Evolutionary conservation across 2,113 vertebrate genomes (phyloP).

Genomic region (Peromyscus maniculatus): DNA sequence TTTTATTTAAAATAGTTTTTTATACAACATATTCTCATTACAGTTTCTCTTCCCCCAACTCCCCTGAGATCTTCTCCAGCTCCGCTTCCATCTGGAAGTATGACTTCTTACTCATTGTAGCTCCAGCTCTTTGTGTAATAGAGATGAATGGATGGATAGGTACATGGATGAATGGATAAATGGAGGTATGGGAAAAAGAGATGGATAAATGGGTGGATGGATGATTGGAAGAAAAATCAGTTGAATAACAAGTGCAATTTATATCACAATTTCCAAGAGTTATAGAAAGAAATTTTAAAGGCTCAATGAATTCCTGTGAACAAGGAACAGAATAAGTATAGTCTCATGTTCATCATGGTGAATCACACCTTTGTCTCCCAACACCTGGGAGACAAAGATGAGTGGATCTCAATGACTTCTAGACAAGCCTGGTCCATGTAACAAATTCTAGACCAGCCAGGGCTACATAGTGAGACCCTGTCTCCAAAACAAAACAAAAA

Average conservation of each 20-base stretch:
- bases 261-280: not conserved
- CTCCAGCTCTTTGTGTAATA: not conserved
- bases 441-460: not conserved
- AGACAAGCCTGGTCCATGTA: not conserved
- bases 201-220: not conserved
- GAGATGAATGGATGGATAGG: too few relatives aligned
- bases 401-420: not conserved
- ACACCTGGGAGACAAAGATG: not conserved
- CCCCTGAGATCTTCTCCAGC: not conserved
- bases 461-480: not conserved
- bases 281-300: not conserved
- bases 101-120: not conserved
- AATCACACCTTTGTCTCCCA: not conserved
- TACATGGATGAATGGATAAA: not conserved
- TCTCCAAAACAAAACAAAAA: not conserved
- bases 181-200: not conserved
- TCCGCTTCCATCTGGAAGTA: not conserved
- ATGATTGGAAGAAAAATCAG: not conserved
- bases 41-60: not conserved
- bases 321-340: not conserved
- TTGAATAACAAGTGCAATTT: not conserved
- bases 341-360: not conserved
- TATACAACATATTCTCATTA: not conserved
- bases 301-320: slow-evolving; percentile 2
- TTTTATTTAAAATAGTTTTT: not conserved